These are phyloP conservation scores for Agelas oroides DNA, from an alignment of 37 sponge, comb jelly and placozoan species.

Conservation along the genomic window DNA sequence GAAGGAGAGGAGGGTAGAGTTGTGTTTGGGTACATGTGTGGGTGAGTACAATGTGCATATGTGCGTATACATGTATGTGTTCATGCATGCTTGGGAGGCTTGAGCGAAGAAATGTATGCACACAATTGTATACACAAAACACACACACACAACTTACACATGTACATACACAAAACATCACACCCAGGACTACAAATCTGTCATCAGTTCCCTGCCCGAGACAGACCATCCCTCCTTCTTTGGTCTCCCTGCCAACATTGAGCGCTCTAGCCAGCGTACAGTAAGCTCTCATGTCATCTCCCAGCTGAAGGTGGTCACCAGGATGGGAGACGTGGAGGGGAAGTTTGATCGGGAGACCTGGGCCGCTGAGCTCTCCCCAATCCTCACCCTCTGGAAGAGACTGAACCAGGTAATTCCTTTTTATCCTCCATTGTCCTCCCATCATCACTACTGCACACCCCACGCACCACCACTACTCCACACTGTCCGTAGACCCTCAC, in stretches of 20 bases:
- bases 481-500: too few relatives aligned
- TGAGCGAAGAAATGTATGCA: not conserved
- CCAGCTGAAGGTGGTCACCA: conserved; percentile 84
- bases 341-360: conserved; percentile 90
- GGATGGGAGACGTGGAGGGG: conserved; percentile 58
- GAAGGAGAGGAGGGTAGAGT: too few relatives aligned
- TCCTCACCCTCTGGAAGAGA: conserved; percentile 94
- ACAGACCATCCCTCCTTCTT: conserved; percentile 83
- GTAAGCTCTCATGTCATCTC: conserved; percentile 77
- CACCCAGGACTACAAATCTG: conserved; percentile 77
- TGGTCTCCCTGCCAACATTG: conserved; percentile 94
- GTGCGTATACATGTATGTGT: too few relatives aligned
- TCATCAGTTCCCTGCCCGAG: conserved; percentile 87
- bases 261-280: conserved; percentile 76
- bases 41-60: too few relatives aligned
- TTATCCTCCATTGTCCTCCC: not conserved
- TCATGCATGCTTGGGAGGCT: not conserved
- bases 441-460: too few relatives aligned
- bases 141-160: too few relatives aligned
- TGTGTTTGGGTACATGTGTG: too few relatives aligned
- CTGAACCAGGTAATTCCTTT: conserved; percentile 84
- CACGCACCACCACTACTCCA: too few relatives aligned
- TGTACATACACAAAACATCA: too few relatives aligned
- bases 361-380: conserved; percentile 76
- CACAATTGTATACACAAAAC: too few relatives aligned